Conservation (phyloP, 2,888 invertebrate genomes). For the Acanthosepion lycidas region DNA sequence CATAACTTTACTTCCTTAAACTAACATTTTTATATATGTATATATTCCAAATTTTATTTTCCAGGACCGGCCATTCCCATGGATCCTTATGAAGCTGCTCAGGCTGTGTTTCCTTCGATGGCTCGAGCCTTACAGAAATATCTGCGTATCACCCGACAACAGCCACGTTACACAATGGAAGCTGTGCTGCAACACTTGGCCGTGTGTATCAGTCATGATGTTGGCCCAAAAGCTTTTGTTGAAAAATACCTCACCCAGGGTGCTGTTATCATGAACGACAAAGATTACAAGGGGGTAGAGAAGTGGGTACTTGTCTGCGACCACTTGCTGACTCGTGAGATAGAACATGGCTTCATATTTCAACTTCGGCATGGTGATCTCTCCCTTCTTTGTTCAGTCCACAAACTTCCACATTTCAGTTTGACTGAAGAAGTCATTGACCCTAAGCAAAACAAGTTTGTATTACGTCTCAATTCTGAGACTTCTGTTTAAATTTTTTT, state of each 20-base stretch:
- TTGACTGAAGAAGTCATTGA: conserved; percentile 96
- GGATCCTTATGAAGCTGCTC: conserved; percentile 96
- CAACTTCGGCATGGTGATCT: conserved; percentile 84
- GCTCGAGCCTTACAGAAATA: conserved; percentile 97
- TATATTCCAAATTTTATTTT: conserved; percentile 42
- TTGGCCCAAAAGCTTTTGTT: conserved; percentile 94
- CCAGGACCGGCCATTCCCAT: conserved; percentile 85
- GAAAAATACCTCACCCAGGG: conserved; percentile 92
- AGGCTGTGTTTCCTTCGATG: conserved; percentile 97
- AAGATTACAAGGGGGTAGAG: conserved; percentile 79
- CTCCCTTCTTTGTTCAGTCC: conserved; percentile 89
- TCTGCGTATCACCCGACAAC: conserved; percentile 94
- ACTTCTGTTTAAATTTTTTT: conserved; percentile 86
- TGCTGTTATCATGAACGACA: conserved; percentile 77
- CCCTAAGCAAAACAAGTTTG: conserved; percentile 95
- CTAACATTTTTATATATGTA: not conserved
- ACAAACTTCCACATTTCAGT: conserved; percentile 92
- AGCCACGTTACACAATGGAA: conserved; percentile 95
- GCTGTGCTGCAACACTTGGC: conserved; percentile 92
- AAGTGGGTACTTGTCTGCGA: conserved; percentile 97
- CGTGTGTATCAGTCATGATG: conserved; percentile 91
- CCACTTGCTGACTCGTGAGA: conserved; percentile 88
- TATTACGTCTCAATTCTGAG: conserved; percentile 93
- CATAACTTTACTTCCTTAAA: not conserved
- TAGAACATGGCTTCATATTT: conserved; percentile 88